A percentile compares a stretch with the other conserved stretches of the same genome.
phyloP scores from a whole-genome alignment of 1,140 invertebrate genomes.

The Sycophila sp. region DNA sequence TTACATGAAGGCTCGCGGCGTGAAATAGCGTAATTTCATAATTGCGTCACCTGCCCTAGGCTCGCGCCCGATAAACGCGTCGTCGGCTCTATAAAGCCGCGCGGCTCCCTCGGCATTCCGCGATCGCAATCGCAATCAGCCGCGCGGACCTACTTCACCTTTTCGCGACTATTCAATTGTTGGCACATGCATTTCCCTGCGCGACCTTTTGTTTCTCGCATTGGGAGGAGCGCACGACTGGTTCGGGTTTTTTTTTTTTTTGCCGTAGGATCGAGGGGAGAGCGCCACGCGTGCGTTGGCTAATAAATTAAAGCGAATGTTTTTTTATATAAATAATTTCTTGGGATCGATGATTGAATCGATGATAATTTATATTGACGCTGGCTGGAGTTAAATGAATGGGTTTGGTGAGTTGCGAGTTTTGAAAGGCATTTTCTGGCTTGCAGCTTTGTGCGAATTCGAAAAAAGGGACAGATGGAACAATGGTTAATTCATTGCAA shows the following conservation, averaged over 20 bases:
- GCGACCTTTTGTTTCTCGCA: background rate
- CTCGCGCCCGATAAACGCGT: too few relatives aligned
- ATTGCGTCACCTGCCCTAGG: slow-evolving; percentile 13
- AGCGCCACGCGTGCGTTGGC: background rate
- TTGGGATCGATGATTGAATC: background rate
- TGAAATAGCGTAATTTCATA: slow-evolving; percentile 15
- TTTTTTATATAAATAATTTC: background rate
- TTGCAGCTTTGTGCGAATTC: too few relatives aligned
- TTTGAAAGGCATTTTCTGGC: too few relatives aligned
- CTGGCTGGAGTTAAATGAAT: background rate
- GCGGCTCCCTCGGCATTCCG: background rate
- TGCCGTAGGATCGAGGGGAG: background rate
- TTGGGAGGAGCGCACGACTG: background rate
- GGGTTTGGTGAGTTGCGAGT: too few relatives aligned
- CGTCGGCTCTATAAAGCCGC: too few relatives aligned
- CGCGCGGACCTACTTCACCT: slow-evolving; percentile 15
- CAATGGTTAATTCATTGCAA: too few relatives aligned
- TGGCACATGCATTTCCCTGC: background rate
- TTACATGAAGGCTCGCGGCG: too few relatives aligned
- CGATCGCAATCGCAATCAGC: slow-evolving; percentile 1
- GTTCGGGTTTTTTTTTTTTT: background rate
- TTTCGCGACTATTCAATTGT: slow-evolving; percentile 28
- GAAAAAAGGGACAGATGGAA: too few relatives aligned
- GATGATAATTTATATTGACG: background rate
- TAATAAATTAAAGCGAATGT: background rate